phyloP scores from a whole-genome alignment of 2,113 vertebrate genomes.

The Brachypodius melanocephalos region DNA sequence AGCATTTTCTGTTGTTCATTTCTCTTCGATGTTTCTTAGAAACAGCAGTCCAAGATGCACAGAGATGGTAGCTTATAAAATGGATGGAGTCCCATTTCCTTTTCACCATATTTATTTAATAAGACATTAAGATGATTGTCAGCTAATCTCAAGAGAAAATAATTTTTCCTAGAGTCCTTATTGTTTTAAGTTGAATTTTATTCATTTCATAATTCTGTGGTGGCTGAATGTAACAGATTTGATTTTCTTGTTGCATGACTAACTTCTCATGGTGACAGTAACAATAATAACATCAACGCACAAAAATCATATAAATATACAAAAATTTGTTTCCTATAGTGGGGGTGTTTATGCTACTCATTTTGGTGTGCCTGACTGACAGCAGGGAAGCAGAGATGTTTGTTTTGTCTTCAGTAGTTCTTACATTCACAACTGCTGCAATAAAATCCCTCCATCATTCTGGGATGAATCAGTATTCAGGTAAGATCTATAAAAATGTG shows the following conservation, averaged over 20 bases:
- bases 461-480: background rate
- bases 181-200: constrained; percentile 30
- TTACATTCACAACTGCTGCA: background rate
- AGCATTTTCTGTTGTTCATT: constrained; percentile 63
- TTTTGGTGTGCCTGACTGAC: background rate
- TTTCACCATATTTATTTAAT: constrained; percentile 1
- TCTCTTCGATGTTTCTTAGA: constrained; percentile 30
- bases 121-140: background rate
- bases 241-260: background rate
- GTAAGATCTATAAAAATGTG: background rate
- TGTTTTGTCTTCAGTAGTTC: background rate
- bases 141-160: background rate
- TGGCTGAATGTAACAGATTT: background rate
- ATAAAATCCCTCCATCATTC: background rate
- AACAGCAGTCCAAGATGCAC: background rate
- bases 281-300: background rate
- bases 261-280: background rate
- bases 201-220: background rate
- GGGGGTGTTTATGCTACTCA: background rate
- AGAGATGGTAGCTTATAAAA: constrained; percentile 22
- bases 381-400: background rate
- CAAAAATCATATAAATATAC: background rate
- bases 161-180: background rate
- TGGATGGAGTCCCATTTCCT: background rate
- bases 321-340: background rate